Percentiles rank a stretch among this genome's conserved stretches.
Conservation (phyloP, 2,113 vertebrate genomes). For the Cheilinus undulatus region DNA sequence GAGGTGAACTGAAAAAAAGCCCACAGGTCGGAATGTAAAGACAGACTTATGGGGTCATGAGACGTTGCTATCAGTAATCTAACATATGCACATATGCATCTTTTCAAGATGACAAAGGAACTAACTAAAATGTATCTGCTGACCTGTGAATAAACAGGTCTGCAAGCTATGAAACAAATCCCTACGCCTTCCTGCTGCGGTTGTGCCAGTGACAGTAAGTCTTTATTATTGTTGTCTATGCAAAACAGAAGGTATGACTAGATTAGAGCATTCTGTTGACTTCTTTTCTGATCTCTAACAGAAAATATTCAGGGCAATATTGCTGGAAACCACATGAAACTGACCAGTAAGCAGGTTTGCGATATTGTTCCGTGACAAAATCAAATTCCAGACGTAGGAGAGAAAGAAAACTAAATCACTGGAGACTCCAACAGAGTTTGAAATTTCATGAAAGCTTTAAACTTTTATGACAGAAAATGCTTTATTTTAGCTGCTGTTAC, state of each 20-base stretch:
- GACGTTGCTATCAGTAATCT: no score
- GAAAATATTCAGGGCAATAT: conserved; percentile 37
- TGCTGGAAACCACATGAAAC: conserved; percentile 24
- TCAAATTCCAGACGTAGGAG: conserved; percentile 38
- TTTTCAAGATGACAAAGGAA: no score
- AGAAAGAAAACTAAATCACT: conserved; percentile 43
- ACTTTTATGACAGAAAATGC: conserved; percentile 6
- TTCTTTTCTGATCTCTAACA: neutral
- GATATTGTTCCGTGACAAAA: conserved; percentile 48
- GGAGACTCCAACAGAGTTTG: neutral
- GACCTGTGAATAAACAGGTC: no score
- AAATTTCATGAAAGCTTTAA: conserved; percentile 27
- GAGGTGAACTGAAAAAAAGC: no score
- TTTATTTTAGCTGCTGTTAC: conserved; percentile 8
- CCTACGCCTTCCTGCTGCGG: no score
- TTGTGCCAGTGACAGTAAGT: no score
- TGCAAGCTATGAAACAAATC: no score
- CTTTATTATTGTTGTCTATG: no score
- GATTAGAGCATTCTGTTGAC: conserved; percentile 11
- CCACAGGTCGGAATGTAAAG: no score
- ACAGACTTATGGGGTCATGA: no score
- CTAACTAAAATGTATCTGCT: no score
- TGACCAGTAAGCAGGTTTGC: conserved; percentile 52
- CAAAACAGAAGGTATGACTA: conserved; percentile 16
- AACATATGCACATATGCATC: no score